phyloP scores from a whole-genome alignment of 2,888 invertebrate genomes.

The Scaeva pyrastri region DNA sequence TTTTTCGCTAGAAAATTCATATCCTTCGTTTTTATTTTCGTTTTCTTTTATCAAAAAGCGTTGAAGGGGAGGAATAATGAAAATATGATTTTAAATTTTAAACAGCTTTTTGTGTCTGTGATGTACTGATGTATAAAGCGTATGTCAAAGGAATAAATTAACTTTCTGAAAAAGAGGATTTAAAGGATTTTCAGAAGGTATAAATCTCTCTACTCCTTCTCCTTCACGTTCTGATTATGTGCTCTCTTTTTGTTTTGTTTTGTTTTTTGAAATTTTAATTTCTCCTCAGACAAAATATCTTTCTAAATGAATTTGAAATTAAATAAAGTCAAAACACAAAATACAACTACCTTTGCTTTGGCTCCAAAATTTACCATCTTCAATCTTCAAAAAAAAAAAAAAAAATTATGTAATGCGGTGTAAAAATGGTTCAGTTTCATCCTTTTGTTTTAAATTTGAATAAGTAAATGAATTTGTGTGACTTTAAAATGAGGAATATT shows the following conservation, averaged over 20 bases:
- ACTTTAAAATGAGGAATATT: too few species aligned
- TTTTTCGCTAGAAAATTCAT: too few species aligned
- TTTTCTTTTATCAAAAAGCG: neutral
- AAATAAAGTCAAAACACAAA: neutral
- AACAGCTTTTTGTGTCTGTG: constrained; percentile 27
- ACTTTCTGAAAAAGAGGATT: constrained; percentile 34
- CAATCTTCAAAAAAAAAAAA: too few species aligned
- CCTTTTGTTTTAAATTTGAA: constrained; percentile 5
- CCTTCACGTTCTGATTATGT: too few species aligned
- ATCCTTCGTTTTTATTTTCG: too few species aligned
- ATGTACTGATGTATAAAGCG: neutral
- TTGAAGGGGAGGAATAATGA: neutral
- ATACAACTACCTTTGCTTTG: too few species aligned
- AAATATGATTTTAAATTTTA: constrained; percentile 38
- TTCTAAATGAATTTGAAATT: constrained; percentile 18
- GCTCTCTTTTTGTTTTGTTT: neutral
- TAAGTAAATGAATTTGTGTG: constrained; percentile 38
- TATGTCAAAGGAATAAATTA: constrained; percentile 61
- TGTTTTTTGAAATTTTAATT: constrained; percentile 10
- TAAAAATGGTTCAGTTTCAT: neutral
- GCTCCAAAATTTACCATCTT: too few species aligned
- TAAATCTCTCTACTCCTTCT: too few species aligned
- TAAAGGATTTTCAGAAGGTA: neutral
- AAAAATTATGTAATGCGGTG: too few species aligned
- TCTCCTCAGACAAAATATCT: neutral